Conservation (phyloP, 2,113 vertebrate genomes). For the Aptenodytes patagonicus region DNA sequence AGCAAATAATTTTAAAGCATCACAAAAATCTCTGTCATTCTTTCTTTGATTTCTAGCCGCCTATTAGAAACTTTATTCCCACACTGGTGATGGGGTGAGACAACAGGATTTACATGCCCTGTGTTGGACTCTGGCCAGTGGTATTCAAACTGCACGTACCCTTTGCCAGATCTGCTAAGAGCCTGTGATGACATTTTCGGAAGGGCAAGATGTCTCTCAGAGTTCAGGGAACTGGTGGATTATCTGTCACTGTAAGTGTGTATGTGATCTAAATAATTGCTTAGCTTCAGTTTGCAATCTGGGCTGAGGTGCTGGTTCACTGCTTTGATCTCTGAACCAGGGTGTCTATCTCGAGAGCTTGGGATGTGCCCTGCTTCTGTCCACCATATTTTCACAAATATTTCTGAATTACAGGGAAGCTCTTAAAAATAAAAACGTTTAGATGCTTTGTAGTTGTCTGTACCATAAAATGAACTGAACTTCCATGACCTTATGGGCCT, state of each 20-base stretch:
- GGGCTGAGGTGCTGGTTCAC: neutral
- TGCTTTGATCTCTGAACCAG: neutral
- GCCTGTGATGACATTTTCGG: conserved; percentile 49
- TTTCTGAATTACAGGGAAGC: neutral
- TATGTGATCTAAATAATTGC: conserved; percentile 19
- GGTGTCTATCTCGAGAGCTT: neutral
- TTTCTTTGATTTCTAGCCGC: conserved; percentile 20
- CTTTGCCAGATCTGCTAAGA: conserved; percentile 29
- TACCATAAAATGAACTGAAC: neutral
- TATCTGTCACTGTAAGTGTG: conserved; percentile 26
- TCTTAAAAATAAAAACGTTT: neutral
- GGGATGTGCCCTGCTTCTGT: neutral
- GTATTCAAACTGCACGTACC: neutral
- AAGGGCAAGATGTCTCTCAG: conserved; percentile 46
- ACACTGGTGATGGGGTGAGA: neutral
- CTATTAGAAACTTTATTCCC: conserved; percentile 51
- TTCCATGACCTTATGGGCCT: neutral
- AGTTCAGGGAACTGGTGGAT: conserved; percentile 27
- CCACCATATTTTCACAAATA: neutral
- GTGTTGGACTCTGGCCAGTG: neutral
- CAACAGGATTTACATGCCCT: neutral
- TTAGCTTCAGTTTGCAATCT: neutral
- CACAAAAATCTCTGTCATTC: conserved; percentile 30
- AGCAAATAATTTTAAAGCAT: neutral
- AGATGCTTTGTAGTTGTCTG: neutral